Conservation (phyloP, 2,888 invertebrate species). For the Griposia aprilina region DNA sequence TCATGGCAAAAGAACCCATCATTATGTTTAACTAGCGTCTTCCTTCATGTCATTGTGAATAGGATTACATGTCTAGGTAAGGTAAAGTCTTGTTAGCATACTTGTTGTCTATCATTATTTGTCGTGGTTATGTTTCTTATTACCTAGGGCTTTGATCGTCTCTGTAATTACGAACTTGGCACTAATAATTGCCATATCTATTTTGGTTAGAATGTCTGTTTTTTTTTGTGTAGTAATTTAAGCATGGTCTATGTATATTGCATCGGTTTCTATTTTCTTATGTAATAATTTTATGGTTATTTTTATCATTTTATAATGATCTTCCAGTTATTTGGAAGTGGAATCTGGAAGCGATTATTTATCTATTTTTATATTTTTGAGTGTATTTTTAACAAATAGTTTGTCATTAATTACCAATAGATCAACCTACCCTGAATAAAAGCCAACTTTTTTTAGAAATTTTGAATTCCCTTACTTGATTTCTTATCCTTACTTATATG, state of each 20-base stretch:
- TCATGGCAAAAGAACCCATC: not conserved
- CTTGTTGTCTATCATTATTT: conserved; percentile 9
- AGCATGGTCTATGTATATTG: not conserved
- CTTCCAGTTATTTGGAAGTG: not conserved
- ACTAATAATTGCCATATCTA: not conserved
- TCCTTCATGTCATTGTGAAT: conserved; percentile 8
- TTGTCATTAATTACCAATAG: not conserved
- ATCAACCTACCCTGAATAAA: not conserved
- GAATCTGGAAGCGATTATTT: not conserved
- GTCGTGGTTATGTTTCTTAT: not conserved
- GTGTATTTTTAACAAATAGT: not conserved
- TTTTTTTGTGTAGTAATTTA: not conserved
- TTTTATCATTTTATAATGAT: not conserved
- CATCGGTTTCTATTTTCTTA: not conserved
- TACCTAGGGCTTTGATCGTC: conserved; percentile 1
- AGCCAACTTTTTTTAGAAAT: not conserved
- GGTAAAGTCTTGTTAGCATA: not conserved
- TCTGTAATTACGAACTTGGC: not conserved
- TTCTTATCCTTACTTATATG: not conserved
- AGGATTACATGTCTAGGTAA: not conserved
- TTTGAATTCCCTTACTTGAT: not conserved
- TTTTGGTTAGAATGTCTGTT: not conserved
- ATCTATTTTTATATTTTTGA: not conserved
- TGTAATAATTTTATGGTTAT: not conserved
- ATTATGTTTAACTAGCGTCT: conserved; percentile 35